These are phyloP conservation scores for Mirza zaza DNA, from an alignment of 2,113 vertebrate genomes.

Conservation along the genomic window DNA sequence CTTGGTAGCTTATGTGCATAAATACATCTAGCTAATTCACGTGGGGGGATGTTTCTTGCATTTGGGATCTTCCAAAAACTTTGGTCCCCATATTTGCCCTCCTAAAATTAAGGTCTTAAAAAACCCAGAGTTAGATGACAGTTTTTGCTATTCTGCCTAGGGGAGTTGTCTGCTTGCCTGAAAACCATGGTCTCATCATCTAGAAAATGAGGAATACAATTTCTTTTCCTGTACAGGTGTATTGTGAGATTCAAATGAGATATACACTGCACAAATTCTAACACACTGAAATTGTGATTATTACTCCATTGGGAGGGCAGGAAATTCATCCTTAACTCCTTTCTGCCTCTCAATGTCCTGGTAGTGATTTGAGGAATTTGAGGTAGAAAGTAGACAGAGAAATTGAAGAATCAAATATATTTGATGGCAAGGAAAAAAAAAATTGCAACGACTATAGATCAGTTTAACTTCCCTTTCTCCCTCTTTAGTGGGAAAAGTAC, in stretches of 20 bases:
- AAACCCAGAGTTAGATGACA: constrained; percentile 30
- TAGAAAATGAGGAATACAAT: neutral
- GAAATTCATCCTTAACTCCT: neutral
- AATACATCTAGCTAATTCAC: neutral
- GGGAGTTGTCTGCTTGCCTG: neutral
- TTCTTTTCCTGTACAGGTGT: neutral
- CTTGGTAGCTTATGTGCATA: neutral
- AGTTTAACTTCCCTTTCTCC: neutral
- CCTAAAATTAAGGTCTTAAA: constrained; percentile 22
- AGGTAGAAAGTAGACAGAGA: neutral
- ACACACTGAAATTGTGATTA: neutral
- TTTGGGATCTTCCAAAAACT: neutral
- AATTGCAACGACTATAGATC: neutral
- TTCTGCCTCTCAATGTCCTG: neutral
- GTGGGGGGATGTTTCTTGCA: neutral
- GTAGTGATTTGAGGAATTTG: neutral
- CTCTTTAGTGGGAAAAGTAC: neutral
- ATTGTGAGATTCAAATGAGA: neutral
- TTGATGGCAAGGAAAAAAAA: neutral
- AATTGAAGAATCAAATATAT: neutral
- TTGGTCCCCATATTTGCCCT: neutral
- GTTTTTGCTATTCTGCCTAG: neutral
- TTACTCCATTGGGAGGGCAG: neutral
- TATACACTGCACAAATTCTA: neutral
- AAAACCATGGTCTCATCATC: neutral